Evolutionary conservation across 2,888 invertebrate species (phyloP), one percentile per base, ranked within the genome.

Genomic region (Atethmia centrago): DNA sequence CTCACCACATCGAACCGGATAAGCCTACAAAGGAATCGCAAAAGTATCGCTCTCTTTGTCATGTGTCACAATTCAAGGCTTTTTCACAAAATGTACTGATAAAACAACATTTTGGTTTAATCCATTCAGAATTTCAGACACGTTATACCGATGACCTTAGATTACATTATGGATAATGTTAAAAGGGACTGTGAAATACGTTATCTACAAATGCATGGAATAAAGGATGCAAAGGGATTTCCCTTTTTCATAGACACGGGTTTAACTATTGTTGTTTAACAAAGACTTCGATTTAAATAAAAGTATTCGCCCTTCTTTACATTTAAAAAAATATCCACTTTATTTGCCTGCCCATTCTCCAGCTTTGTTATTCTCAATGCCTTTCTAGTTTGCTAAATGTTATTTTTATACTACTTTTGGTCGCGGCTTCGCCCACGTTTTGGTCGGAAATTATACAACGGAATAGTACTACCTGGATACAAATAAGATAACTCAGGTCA

Each of bases 121-220:
- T 93, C 91, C 93, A 90, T 73, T 78, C 47, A 66, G 66, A 78
- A 78, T 66, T 93, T 93, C 90, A 90, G 92, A 91, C 86, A 89
- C 87, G 93, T 92, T 93, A 93, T 93, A 92, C 90, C 91, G 90
- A 89, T 90, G 91, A 91, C 93, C 93, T 91, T 87, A 92, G 92
- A 94, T 94, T 93, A 91, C 93, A 94, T 93, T 93, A 92, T 92
- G 93, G 93, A 92, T 92, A 92, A 93, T 91, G 92, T 92, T 91
- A 91, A 93, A 94, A 93, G 91, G 94, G 93, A 90, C 91, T 87
- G 89, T 90, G 91, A 90, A 91, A 92, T 91, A 91, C 87, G 90
- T 91, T 93, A 93, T 93, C 93, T 92, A 87, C 88, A 90, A 89
- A 90, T 90, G 88, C 89, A 87, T 87, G 88, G 89, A 88, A 90